phyloP scores from a whole-genome alignment of 2,888 invertebrate species.

The Ecliptopera silaceata region DNA sequence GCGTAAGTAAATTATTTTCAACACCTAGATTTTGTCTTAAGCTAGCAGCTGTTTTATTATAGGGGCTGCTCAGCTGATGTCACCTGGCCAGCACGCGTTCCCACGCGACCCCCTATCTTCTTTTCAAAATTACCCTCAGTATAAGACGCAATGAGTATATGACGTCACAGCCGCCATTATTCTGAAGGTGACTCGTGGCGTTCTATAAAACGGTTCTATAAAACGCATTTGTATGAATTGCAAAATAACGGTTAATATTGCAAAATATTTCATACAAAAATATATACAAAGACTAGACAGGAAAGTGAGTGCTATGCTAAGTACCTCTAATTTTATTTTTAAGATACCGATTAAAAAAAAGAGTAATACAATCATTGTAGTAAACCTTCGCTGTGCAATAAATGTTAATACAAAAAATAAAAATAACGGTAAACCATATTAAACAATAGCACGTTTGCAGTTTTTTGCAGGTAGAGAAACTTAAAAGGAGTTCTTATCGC shows the following conservation, averaged over 20 bases:
- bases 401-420: neutral
- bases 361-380: neutral
- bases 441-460: slow-evolving; percentile 23
- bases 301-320: too few relatives aligned
- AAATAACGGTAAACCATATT: slow-evolving; percentile 14
- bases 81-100: slow-evolving; percentile 77
- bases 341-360: neutral
- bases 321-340: too few relatives aligned
- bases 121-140: slow-evolving; percentile 44
- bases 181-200: slow-evolving; percentile 61
- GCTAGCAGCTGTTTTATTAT: slow-evolving; percentile 56
- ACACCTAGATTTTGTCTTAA: slow-evolving; percentile 34
- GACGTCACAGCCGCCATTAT: slow-evolving; percentile 54
- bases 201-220: slow-evolving; percentile 21
- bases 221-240: neutral
- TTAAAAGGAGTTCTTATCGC: slow-evolving; percentile 14
- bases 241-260: slow-evolving; percentile 15
- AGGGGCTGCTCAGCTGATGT: slow-evolving; percentile 55
- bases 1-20: slow-evolving; percentile 4
- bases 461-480: slow-evolving; percentile 12
- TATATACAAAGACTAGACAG: too few relatives aligned
- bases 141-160: slow-evolving; percentile 49
- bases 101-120: slow-evolving; percentile 68
- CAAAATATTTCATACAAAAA: slow-evolving; percentile 11
- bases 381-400: too few relatives aligned